Evolutionary conservation across 2,888 invertebrate genomes (phyloP), one percentile per base, ranked within the genome.

Genomic region (Ganaspis brasiliensis): DNA sequence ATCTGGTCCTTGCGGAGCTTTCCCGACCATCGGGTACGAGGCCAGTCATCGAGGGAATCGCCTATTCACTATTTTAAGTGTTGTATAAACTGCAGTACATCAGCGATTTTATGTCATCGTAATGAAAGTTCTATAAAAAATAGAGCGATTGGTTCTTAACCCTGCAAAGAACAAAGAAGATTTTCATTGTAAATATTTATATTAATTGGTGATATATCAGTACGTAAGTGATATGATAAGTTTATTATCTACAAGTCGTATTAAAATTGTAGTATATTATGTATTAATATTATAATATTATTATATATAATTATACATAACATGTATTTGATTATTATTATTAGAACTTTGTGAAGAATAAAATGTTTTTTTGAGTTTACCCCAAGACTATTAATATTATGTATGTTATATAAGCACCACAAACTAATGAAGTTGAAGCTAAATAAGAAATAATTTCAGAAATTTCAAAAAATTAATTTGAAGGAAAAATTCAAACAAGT

Each of bases 141-240:
- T 16, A 52, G 19, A 16, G 12, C 40, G 35, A 61, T 61, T 35
- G 35, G 14, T 59, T 59, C 8, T 59, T n/a, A n/a, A 61, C n/a
- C 35, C 9, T 37, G 59, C 24, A 19, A 31, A 35, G 57, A 52
- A 55, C 12, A 74, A 55, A 74, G 57, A 40, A 73, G 59, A 19
- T 40, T 59, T 73, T 67, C 31, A 67, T 37, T 74, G 74, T 74
- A 74, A 63, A 74, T 74, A 67, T n/a, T n/a, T 67, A 67, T 63
- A 63, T 59, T 56, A 31, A 71, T 77, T 79, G 79, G 81, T 78
- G 78, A 35, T 56, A 74, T 72, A 57, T 73, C 49, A 37, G 73
- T 77, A 76, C 73, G 67, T 81, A 79, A 81, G 81, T 79, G 76
- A 79, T 81, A 79, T 81, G 75, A 59, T 61, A 52, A 76, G 72